These are phyloP conservation scores for Vulpes lagopus DNA, from an alignment of 2,113 vertebrate species.

Conservation along the genomic window DNA sequence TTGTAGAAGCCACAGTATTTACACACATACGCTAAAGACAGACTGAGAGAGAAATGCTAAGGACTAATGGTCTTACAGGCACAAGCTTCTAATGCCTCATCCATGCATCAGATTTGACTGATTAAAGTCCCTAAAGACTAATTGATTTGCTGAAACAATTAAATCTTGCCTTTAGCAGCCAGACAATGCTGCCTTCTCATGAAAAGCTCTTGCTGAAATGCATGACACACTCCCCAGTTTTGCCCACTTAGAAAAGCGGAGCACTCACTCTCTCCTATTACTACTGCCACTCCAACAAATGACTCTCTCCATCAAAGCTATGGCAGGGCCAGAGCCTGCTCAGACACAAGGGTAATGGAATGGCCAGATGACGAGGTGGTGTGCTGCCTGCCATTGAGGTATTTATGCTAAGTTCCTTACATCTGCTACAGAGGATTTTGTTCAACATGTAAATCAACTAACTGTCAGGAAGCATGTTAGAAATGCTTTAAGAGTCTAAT, in stretches of 20 bases:
- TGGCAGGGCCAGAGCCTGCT: neutral
- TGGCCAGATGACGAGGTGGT: neutral
- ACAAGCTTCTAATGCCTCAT: constrained; percentile 58
- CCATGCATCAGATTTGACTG: constrained; percentile 63
- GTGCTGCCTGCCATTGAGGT: neutral
- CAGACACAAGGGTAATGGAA: neutral
- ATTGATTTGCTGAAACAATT: constrained; percentile 74
- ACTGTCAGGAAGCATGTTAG: neutral
- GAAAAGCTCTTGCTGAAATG: constrained; percentile 46
- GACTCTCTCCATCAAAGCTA: neutral
- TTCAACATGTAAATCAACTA: neutral
- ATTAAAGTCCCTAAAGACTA: constrained; percentile 71
- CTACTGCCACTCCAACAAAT: neutral
- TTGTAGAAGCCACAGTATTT: neutral
- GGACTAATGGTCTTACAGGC: neutral
- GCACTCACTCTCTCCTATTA: neutral
- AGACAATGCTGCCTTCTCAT: constrained; percentile 20
- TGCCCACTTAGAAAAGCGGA: neutral
- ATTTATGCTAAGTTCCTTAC: neutral
- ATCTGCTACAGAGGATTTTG: neutral
- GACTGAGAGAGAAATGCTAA: neutral
- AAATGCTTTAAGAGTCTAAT: neutral
- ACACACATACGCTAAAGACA: neutral
- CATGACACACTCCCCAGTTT: neutral
- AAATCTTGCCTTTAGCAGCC: constrained; percentile 66